These are phyloP conservation scores for Aegotheles bennettii DNA, from an alignment of 2,113 vertebrate species.

Conservation along the genomic window DNA sequence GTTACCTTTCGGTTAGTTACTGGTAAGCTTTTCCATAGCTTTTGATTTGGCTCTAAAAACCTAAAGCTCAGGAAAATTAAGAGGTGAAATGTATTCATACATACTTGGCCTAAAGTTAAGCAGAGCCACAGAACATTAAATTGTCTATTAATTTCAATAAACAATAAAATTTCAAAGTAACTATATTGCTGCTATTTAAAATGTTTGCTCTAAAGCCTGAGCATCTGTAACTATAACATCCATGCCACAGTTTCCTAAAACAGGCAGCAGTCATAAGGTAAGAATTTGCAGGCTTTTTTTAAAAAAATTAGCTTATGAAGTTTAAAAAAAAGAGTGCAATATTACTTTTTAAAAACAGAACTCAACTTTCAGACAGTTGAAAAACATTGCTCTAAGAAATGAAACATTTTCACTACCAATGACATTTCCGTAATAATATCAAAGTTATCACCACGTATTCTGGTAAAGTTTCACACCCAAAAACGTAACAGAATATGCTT, in stretches of 20 bases:
- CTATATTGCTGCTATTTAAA: neutral
- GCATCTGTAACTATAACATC: neutral
- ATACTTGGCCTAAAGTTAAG: neutral
- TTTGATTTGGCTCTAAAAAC: neutral
- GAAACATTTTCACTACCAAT: neutral
- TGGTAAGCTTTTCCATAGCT: neutral
- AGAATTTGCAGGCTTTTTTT: neutral
- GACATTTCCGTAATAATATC: neutral
- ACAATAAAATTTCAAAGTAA: neutral
- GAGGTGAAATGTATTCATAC: neutral
- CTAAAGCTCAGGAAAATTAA: neutral
- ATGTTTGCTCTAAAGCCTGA: neutral
- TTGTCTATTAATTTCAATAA: neutral
- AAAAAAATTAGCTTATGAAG: neutral
- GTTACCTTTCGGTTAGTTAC: neutral
- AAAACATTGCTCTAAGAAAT: neutral
- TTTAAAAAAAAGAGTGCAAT: neutral
- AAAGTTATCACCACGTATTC: neutral
- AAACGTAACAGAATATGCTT: slow-evolving; percentile 15
- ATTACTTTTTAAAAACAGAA: neutral
- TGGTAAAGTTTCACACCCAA: neutral
- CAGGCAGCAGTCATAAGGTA: neutral
- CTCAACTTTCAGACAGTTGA: neutral
- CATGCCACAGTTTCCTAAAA: neutral
- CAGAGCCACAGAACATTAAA: neutral